phyloP scores from a whole-genome alignment of 1,140 invertebrate genomes.

The Aphelinus atriplicis region DNA sequence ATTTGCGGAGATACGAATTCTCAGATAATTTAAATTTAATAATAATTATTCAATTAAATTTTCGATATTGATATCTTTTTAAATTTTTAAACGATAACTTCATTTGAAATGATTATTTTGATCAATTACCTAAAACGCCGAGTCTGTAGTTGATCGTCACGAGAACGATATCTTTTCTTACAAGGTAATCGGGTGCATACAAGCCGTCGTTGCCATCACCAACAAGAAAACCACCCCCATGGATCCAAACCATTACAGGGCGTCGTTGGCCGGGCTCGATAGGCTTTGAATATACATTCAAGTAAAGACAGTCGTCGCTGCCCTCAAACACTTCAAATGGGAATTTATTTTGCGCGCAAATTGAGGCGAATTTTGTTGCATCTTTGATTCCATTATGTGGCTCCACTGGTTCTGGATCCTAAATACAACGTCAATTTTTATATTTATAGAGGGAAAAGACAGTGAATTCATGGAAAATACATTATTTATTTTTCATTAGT shows the following conservation, averaged over 20 bases:
- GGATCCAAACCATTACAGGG: constrained; percentile 67
- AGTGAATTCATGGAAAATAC: too few species aligned
- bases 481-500: too few species aligned
- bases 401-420: constrained; percentile 69
- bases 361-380: constrained; percentile 66
- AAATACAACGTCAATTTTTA: not conserved
- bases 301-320: constrained; percentile 45
- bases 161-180: constrained; percentile 60
- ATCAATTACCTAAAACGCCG: constrained; percentile 40
- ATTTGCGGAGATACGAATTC: too few species aligned
- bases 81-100: too few species aligned
- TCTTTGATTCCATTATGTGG: constrained; percentile 69
- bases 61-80: too few species aligned
- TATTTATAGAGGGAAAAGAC: too few species aligned
- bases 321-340: constrained; percentile 39
- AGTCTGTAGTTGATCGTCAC: constrained; percentile 67
- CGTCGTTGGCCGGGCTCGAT: constrained; percentile 36
- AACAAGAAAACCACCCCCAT: constrained; percentile 70
- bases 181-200: constrained; percentile 53
- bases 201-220: constrained; percentile 54
- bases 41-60: too few species aligned
- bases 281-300: not conserved
- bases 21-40: too few species aligned
- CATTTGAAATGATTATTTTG: not conserved
- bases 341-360: constrained; percentile 59